Evolutionary conservation across 2,797 vertebrate genomes (phyloP), one percentile per base, ranked within the genome.

Genomic region (Sebastes nivosus): DNA sequence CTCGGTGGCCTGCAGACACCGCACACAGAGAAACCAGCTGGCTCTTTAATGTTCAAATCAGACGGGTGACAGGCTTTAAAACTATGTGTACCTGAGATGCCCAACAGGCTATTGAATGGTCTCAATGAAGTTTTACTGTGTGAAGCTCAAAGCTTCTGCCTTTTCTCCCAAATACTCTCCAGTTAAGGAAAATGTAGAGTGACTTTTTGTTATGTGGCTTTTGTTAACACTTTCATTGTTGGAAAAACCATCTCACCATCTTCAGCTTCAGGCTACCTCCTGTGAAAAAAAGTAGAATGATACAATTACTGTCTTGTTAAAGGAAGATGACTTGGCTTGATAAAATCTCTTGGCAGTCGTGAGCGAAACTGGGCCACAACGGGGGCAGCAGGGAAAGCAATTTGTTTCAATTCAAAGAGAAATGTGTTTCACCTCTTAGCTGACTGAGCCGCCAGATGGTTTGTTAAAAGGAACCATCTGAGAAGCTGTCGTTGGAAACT

Each of bases 341-440:
- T 77, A 58, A 84, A 79, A 79, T 72, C 63, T 72, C 36, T 57
- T 70, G 25, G 72, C 54, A 6, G 52, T 7, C 2, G 1, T 54
- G 71, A 75, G 50, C 4, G 32, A 73, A 78, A 75, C 64, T 59
- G 25, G 25, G 52, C n/a, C n/a, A 83, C 71, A 83, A 69, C 76
- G 20, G 22, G 46, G 9, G 67, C 69, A 54, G 65, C 24, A 59
- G 50, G 58, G 4, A 80, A 86, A 81, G 38, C 68, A 68, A 71
- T 82, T 80, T 76, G 64, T 82, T 82, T 71, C 12, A 72, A 75
- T 77, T 85, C 12, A 75, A 82, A 82, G 38, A 71, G 60, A 83
- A 66, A 77, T 14, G 5, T 42, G 32, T 20, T 75, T 78, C 60
- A 29, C 4, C 11, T 60, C 16, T 3, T 29, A 7, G 20, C 36